Percentiles rank a stretch among this genome's conserved stretches.
These are phyloP conservation scores for Leptinotarsa haldemani DNA, from an alignment of 2,888 invertebrate genomes.

Conservation along the genomic window DNA sequence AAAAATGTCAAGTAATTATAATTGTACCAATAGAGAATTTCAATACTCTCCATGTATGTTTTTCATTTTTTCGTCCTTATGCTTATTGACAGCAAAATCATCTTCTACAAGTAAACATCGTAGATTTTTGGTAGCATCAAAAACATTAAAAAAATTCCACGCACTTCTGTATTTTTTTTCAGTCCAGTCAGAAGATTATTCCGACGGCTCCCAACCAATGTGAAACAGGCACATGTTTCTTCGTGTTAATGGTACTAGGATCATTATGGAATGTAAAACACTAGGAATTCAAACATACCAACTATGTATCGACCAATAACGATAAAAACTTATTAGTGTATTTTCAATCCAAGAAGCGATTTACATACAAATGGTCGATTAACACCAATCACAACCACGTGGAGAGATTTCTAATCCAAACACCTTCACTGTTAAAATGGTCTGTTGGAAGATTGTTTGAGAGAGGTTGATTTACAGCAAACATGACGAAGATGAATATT, in stretches of 20 bases:
- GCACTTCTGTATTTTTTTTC: not conserved
- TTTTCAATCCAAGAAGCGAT: conserved; percentile 3
- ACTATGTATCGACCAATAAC: conserved; percentile 9
- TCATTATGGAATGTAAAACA: conserved; percentile 19
- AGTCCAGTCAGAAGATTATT: not conserved
- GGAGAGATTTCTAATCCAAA: conserved; percentile 12
- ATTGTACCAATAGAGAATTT: too few relatives aligned
- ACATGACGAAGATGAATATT: too few relatives aligned
- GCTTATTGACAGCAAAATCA: too few relatives aligned
- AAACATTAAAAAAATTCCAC: not conserved
- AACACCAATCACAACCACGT: conserved; percentile 14
- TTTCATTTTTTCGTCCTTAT: too few relatives aligned
- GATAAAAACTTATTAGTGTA: conserved; percentile 18
- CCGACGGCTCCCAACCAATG: not conserved
- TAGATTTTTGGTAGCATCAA: too few relatives aligned
- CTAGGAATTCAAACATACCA: conserved; percentile 5
- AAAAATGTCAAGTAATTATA: too few relatives aligned
- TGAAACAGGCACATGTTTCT: conserved; percentile 8
- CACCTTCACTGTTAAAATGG: conserved; percentile 6
- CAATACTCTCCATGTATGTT: too few relatives aligned
- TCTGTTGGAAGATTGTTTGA: not conserved
- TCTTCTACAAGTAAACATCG: too few relatives aligned
- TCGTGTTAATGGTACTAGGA: not conserved
- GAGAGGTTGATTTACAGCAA: not conserved
- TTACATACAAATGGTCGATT: conserved; percentile 15